These are phyloP conservation scores for Mesopsocus fuscifrons DNA, from an alignment of 2,888 invertebrate species.

Conservation along the genomic window DNA sequence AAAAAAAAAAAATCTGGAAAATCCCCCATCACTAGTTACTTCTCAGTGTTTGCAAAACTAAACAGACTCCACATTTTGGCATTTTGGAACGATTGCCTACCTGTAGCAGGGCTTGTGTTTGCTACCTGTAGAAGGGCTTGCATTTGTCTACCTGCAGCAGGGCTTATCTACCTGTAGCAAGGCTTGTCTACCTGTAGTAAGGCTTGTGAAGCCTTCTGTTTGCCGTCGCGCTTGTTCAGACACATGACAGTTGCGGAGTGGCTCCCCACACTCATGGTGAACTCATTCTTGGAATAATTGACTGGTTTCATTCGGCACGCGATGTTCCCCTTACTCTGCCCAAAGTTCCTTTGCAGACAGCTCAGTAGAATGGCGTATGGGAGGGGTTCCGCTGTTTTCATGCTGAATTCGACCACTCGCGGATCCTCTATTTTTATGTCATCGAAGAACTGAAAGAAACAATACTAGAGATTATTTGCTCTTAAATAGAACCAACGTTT, in stretches of 20 bases:
- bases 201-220: conserved; percentile 88
- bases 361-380: conserved; percentile 87
- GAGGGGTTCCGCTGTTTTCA: conserved; percentile 88
- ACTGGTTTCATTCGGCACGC: conserved; percentile 72
- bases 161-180: too few relatives aligned
- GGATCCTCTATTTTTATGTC: conserved; percentile 87
- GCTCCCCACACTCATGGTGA: conserved; percentile 86
- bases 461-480: too few relatives aligned
- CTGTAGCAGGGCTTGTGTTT: too few relatives aligned
- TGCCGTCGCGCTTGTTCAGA: conserved; percentile 90
- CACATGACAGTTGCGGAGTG: conserved; percentile 81
- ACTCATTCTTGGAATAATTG: conserved; percentile 81
- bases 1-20: too few relatives aligned
- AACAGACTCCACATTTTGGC: too few relatives aligned
- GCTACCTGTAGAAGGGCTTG: too few relatives aligned
- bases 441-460: conserved; percentile 60
- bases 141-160: too few relatives aligned
- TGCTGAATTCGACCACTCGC: conserved; percentile 82
- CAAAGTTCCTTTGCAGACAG: conserved; percentile 82
- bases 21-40: too few relatives aligned
- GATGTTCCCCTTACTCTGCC: conserved; percentile 73
- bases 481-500: too few relatives aligned
- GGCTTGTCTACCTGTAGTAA: conserved; percentile 72
- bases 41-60: too few relatives aligned
- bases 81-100: too few relatives aligned